These are phyloP conservation scores for Tubulanus polymorphus DNA, from an alignment of 2,888 invertebrate species.

Conservation along the genomic window DNA sequence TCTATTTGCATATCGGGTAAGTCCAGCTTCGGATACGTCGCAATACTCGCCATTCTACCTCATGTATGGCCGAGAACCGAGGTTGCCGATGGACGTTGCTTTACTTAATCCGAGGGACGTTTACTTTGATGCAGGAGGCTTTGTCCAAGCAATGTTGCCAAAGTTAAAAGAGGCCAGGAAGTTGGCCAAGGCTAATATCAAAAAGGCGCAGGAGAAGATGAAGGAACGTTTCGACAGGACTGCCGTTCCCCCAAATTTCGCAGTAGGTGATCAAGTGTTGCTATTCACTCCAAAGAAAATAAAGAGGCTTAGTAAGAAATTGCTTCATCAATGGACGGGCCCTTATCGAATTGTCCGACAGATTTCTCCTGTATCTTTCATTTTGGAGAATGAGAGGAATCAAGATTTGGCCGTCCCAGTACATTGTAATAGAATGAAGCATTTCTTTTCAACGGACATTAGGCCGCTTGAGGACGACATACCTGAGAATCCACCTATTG, in stretches of 20 bases:
- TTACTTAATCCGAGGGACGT: neutral
- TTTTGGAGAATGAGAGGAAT: too few relatives aligned
- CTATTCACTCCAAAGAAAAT: constrained; percentile 4
- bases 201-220: neutral
- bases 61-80: neutral
- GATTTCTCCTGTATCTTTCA: too few relatives aligned
- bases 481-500: too few relatives aligned
- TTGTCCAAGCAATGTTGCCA: neutral
- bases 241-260: constrained; percentile 6
- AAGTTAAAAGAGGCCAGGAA: neutral
- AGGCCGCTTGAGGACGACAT: too few relatives aligned
- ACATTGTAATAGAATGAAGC: too few relatives aligned
- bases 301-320: constrained; percentile 9
- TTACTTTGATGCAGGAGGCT: neutral
- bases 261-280: constrained; percentile 10
- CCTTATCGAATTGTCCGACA: too few relatives aligned
- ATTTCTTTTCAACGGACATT: too few relatives aligned
- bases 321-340: constrained; percentile 7
- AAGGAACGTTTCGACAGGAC: constrained; percentile 9
- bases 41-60: neutral
- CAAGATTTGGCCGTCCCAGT: too few relatives aligned
- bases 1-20: neutral
- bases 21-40: neutral
- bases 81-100: neutral
- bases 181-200: constrained; percentile 3